Evolutionary conservation across 2,797 vertebrate genomes (phyloP).

Genomic region (Yasuhikotakia modesta): DNA sequence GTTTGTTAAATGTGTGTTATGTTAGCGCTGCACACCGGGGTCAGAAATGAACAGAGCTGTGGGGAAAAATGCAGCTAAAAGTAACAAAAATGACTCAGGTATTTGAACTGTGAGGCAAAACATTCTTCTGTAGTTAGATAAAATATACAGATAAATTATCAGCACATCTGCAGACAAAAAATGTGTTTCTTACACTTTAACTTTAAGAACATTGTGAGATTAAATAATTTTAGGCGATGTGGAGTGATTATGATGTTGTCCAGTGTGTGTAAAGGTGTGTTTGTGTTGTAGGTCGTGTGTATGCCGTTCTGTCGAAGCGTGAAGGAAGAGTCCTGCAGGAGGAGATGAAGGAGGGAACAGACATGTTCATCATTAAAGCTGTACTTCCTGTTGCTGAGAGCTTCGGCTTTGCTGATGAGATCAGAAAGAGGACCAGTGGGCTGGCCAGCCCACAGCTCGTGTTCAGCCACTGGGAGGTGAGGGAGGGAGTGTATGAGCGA

Average conservation of each 20-base stretch:
- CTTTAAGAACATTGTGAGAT: background rate
- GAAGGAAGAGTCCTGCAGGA: constrained; percentile 92
- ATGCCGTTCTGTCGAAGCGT: constrained; percentile 89
- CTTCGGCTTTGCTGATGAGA: constrained; percentile 96
- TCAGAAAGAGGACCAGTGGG: constrained; percentile 95
- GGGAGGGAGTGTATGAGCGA: constrained; percentile 43
- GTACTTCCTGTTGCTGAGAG: constrained; percentile 94
- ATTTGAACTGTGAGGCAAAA: background rate
- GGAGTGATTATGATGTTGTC: background rate
- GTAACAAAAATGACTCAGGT: background rate
- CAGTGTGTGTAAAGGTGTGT: background rate
- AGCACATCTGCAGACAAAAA: no score
- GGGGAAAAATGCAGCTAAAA: background rate
- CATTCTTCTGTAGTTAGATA: background rate
- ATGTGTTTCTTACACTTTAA: background rate
- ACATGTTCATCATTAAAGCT: constrained; percentile 93
- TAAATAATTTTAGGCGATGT: background rate
- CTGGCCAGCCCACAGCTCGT: constrained; percentile 95
- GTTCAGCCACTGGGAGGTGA: constrained; percentile 99
- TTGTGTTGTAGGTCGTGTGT: constrained; percentile 76
- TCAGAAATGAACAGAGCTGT: background rate
- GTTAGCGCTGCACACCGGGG: background rate
- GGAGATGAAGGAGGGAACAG: constrained; percentile 97
- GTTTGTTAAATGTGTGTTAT: background rate
- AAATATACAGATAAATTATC: no score